phyloP scores from a whole-genome alignment of 2,888 invertebrate species.

The Pinctada fucata region DNA sequence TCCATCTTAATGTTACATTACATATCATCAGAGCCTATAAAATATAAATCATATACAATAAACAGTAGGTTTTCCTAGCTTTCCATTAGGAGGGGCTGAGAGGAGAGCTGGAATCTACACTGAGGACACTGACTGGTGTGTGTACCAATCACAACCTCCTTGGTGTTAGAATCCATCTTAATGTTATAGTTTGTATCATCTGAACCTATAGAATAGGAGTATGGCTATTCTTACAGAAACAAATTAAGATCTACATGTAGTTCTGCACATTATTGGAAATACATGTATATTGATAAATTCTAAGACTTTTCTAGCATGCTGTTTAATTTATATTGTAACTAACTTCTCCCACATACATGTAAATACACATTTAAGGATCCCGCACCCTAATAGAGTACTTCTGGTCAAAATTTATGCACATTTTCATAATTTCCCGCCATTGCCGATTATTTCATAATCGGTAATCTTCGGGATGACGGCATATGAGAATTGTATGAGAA shows the following conservation, averaged over 20 bases:
- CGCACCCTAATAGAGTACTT: too few relatives aligned
- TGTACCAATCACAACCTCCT: conserved; percentile 73
- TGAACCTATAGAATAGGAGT: conserved; percentile 26
- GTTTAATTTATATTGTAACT: too few relatives aligned
- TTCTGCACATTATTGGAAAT: not conserved
- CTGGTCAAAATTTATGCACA: too few relatives aligned
- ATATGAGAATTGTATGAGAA: too few relatives aligned
- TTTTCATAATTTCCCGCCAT: too few relatives aligned
- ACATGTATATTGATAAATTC: not conserved
- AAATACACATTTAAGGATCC: too few relatives aligned
- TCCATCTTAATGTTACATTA: conserved; percentile 72
- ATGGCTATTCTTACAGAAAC: not conserved
- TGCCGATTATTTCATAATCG: too few relatives aligned
- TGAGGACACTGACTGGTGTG: conserved; percentile 50
- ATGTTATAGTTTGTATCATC: conserved; percentile 68
- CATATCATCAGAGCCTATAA: conserved; percentile 62
- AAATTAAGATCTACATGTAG: not conserved
- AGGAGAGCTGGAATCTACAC: conserved; percentile 24
- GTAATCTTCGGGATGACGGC: too few relatives aligned
- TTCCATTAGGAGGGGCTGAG: conserved; percentile 35
- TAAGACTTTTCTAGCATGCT: not conserved
- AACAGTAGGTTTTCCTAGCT: conserved; percentile 40
- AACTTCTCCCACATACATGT: too few relatives aligned
- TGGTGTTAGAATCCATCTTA: conserved; percentile 67
- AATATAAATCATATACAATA: too few relatives aligned